phyloP scores from a whole-genome alignment of 1,140 invertebrate genomes.

The Doryteuthis pealeii region DNA sequence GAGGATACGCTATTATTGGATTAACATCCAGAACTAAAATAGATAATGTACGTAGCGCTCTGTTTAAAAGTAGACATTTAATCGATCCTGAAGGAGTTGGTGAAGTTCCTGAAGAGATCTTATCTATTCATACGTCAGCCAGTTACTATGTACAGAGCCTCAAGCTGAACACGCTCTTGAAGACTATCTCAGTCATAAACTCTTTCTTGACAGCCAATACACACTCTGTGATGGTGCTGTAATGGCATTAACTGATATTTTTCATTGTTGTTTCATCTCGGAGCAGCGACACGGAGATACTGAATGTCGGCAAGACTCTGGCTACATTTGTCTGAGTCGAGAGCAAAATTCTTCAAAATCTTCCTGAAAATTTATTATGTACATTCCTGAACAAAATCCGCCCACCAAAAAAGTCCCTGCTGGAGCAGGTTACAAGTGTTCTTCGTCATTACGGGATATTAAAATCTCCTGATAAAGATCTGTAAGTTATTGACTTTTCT shows the following conservation, averaged over 20 bases:
- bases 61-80: constrained; percentile 36
- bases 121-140: constrained; percentile 45
- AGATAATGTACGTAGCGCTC: constrained; percentile 43
- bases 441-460: constrained; percentile 52
- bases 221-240: constrained; percentile 43
- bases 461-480: constrained; percentile 49
- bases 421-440: constrained; percentile 49
- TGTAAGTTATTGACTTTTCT: constrained; percentile 30
- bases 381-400: constrained; percentile 51
- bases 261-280: constrained; percentile 58
- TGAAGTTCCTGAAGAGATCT: constrained; percentile 38
- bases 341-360: constrained; percentile 54
- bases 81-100: constrained; percentile 36
- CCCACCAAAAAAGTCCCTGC: constrained; percentile 52
- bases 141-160: constrained; percentile 42
- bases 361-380: constrained; percentile 51
- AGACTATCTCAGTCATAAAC: constrained; percentile 47
- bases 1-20: constrained; percentile 53
- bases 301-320: constrained; percentile 50
- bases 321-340: constrained; percentile 54
- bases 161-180: constrained; percentile 50
- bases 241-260: constrained; percentile 55
- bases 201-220: constrained; percentile 34
- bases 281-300: constrained; percentile 45
- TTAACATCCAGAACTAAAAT: constrained; percentile 51